phyloP scores from a whole-genome alignment of 2,797 vertebrate genomes.

The Gallinago nigripennis region DNA sequence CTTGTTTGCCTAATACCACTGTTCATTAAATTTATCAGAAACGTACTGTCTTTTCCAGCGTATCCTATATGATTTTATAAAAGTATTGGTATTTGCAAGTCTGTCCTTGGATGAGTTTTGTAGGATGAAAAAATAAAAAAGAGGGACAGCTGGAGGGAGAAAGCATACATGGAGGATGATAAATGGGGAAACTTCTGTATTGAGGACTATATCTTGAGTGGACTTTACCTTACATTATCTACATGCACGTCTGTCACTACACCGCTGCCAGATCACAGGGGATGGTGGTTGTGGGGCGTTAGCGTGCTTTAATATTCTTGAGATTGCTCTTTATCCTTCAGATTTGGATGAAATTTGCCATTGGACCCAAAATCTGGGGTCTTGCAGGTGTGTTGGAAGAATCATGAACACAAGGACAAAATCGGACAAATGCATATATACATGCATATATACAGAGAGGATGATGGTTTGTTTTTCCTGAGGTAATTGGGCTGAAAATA shows the following conservation, averaged over 20 bases:
- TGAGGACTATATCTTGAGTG: not conserved
- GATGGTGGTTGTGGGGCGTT: not conserved
- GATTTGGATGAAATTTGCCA: not conserved
- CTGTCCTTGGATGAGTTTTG: not conserved
- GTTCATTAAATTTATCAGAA: not conserved
- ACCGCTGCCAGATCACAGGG: not conserved
- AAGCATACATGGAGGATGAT: not conserved
- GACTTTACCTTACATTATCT: not conserved
- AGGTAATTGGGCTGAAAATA: not conserved
- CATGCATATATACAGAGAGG: rapidly evolving
- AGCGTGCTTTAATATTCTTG: not conserved
- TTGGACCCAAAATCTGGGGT: not conserved
- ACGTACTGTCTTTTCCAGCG: not conserved
- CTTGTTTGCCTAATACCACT: not conserved
- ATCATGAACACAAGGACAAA: not conserved
- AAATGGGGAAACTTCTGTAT: not conserved
- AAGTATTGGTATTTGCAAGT: not conserved
- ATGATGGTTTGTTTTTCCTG: not conserved
- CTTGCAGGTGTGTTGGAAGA: not conserved
- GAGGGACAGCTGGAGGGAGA: not conserved
- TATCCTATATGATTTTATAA: not conserved
- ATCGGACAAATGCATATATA: not conserved
- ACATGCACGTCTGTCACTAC: not conserved
- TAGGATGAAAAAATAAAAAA: not conserved
- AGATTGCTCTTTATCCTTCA: not conserved